Conservation (phyloP, 2,113 vertebrate genomes). For the Charadrius vociferus region DNA sequence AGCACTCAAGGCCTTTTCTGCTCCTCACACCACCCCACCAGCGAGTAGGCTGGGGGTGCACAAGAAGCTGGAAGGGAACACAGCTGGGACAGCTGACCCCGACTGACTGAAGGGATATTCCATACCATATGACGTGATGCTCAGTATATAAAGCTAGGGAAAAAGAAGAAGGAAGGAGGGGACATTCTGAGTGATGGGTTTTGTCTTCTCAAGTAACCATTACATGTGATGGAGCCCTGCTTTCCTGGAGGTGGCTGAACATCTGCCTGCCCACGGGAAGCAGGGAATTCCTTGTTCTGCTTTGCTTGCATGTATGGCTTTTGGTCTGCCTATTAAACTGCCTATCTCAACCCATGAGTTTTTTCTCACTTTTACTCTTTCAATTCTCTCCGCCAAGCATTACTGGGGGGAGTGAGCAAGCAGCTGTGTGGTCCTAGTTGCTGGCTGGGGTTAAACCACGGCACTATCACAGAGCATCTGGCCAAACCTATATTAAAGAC, state of each 20-base stretch:
- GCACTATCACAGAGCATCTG: not conserved
- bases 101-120: not conserved
- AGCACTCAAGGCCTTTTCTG: not conserved
- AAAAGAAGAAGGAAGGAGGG: not conserved
- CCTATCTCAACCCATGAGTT: not conserved
- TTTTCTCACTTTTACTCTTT: not conserved
- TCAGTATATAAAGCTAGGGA: not conserved
- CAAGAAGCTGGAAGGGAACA: not conserved
- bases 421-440: not conserved
- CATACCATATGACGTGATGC: not conserved
- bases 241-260: not conserved
- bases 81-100: not conserved
- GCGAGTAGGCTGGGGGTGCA: not conserved
- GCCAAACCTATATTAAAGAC: not conserved
- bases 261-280: not conserved
- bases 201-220: not conserved
- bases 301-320: not conserved
- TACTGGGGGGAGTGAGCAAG: not conserved
- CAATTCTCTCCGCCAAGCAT: not conserved
- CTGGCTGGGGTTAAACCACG: not conserved
- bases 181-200: not conserved
- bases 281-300: not conserved
- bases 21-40: not conserved
- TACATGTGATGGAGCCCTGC: not conserved
- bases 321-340: not conserved